Evolutionary conservation across 2,797 vertebrate genomes (phyloP).

Genomic region (Eulemur mongoz): DNA sequence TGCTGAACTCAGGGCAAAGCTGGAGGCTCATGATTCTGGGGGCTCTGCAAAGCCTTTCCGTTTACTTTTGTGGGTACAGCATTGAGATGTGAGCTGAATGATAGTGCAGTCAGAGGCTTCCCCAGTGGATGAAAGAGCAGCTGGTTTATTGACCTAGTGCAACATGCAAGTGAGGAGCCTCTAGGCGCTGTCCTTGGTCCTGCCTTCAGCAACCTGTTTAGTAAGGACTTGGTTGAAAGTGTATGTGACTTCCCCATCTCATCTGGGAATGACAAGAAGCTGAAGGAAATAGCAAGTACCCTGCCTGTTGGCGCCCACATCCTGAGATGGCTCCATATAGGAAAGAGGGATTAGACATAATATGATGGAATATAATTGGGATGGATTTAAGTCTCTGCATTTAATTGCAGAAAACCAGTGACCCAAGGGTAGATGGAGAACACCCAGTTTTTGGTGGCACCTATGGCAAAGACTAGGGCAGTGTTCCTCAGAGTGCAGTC

Average conservation of each 20-base stretch:
- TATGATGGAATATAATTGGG: not conserved
- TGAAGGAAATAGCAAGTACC: constrained; percentile 28
- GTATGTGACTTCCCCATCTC: not conserved
- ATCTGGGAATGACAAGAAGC: not conserved
- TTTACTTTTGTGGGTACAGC: not conserved
- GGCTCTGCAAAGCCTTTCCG: not conserved
- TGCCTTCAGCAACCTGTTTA: not conserved
- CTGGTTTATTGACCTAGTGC: not conserved
- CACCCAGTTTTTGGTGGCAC: not conserved
- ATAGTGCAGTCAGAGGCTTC: not conserved
- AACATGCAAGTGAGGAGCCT: not conserved
- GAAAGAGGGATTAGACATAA: not conserved
- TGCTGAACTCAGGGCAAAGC: not conserved
- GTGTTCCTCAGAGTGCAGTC: not conserved
- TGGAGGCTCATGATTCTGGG: not conserved
- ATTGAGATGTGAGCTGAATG: not conserved
- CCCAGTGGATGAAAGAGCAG: not conserved
- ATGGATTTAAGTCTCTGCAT: not conserved
- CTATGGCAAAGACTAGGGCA: not conserved
- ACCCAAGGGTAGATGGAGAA: not conserved
- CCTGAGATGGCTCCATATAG: not conserved
- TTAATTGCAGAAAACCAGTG: constrained; percentile 19
- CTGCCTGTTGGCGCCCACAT: constrained; percentile 11
- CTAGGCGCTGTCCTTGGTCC: not conserved
- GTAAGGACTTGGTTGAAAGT: not conserved